phyloP scores from a whole-genome alignment of 2,888 invertebrate species.

The Agrotis clavis region DNA sequence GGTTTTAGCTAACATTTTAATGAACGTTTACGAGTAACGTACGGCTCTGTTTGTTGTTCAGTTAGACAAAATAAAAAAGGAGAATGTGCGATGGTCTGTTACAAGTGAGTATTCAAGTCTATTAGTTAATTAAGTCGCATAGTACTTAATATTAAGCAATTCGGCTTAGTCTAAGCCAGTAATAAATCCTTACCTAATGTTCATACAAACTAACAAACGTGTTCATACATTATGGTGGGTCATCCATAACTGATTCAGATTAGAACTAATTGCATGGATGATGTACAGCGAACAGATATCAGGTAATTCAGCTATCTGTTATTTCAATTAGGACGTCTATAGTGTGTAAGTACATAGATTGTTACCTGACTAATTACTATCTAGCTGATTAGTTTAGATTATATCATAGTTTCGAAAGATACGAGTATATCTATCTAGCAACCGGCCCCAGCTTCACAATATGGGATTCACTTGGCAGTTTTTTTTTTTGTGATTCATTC shows the following conservation, averaged over 20 bases:
- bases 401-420: not conserved
- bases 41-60: too few relatives aligned
- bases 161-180: constrained; percentile 21
- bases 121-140: not conserved
- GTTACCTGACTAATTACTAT: constrained; percentile 14
- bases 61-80: too few relatives aligned
- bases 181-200: constrained; percentile 32
- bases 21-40: too few relatives aligned
- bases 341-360: constrained; percentile 15
- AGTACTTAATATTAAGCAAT: constrained; percentile 15
- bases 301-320: constrained; percentile 42
- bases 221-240: constrained; percentile 54
- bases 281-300: constrained; percentile 65
- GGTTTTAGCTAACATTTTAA: too few relatives aligned
- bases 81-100: too few relatives aligned
- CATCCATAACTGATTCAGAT: constrained; percentile 72
- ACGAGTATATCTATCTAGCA: too few relatives aligned
- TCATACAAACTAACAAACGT: constrained; percentile 44
- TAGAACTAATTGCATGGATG: constrained; percentile 71
- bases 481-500: too few relatives aligned
- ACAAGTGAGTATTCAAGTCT: not conserved
- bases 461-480: too few relatives aligned
- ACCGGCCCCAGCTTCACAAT: too few relatives aligned
- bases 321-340: constrained; percentile 53
- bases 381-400: not conserved